Conservation (phyloP, 2,113 vertebrate species). For the Lampris incognitus region DNA sequence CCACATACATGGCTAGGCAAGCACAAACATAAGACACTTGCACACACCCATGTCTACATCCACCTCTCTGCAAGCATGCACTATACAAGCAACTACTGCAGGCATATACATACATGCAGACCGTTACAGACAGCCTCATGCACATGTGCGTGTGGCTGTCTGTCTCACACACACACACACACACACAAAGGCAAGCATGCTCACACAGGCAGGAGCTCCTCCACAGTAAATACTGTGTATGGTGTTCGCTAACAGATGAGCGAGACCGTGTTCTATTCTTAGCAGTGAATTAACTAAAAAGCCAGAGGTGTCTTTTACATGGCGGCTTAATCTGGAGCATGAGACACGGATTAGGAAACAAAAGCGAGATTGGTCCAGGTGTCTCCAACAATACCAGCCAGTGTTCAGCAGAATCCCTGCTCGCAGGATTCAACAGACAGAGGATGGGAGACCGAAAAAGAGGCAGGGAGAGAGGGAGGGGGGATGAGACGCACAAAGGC, state of each 20-base stretch:
- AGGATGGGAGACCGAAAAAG: conserved; percentile 16
- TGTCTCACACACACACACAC: not conserved
- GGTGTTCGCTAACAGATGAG: conserved; percentile 57
- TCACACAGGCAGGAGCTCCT: conserved; percentile 64
- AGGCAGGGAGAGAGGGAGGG: not conserved
- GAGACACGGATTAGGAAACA: conserved; percentile 82
- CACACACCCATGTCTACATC: conserved; percentile 29
- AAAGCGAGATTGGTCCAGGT: conserved; percentile 80
- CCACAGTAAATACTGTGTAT: conserved; percentile 55
- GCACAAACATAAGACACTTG: conserved; percentile 38
- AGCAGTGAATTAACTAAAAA: conserved; percentile 79
- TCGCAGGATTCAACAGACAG: conserved; percentile 51
- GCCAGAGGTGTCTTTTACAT: conserved; percentile 80
- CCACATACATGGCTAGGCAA: conserved; percentile 30
- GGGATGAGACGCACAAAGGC: not conserved
- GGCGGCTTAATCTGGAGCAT: conserved; percentile 76
- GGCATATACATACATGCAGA: conserved; percentile 10
- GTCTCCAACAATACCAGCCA: conserved; percentile 69
- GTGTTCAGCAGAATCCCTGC: conserved; percentile 59
- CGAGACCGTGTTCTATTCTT: conserved; percentile 76
- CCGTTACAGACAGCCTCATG: not conserved
- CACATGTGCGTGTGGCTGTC: not conserved
- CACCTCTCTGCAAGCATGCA: conserved; percentile 26
- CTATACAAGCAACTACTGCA: too few species aligned
- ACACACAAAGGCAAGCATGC: conserved; percentile 48